A percentile compares a stretch with the other conserved stretches of the same genome.
Conservation (phyloP, 2,888 invertebrate genomes). For the Cerceris ruficornis region DNA sequence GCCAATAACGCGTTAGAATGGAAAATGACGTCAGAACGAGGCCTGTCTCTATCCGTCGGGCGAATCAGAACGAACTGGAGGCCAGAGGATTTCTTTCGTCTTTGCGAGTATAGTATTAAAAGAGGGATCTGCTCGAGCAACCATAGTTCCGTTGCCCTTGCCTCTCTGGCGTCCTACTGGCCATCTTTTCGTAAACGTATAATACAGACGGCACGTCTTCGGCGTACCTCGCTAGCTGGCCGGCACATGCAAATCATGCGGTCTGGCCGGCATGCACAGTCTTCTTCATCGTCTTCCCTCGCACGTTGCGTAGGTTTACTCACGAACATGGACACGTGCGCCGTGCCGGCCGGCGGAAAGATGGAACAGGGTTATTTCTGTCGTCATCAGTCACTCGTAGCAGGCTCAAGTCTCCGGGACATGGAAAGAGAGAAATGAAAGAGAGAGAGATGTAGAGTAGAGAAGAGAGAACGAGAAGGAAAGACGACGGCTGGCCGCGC, state of each 20-base stretch:
- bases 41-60: too few species aligned
- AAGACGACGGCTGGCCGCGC: slow-evolving; percentile 30
- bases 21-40: too few species aligned
- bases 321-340: slow-evolving; percentile 71
- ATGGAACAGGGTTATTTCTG: slow-evolving; percentile 76
- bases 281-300: slow-evolving; percentile 20
- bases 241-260: slow-evolving; percentile 27
- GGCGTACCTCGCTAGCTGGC: neutral
- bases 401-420: slow-evolving; percentile 56
- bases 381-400: slow-evolving; percentile 79
- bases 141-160: neutral
- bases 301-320: slow-evolving; percentile 64
- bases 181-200: too few species aligned
- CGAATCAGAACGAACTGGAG: too few species aligned
- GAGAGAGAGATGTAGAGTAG: slow-evolving; percentile 18
- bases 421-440: slow-evolving; percentile 24
- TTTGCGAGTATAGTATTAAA: too few species aligned
- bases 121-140: too few species aligned
- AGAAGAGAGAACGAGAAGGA: slow-evolving; percentile 26
- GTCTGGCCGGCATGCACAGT: slow-evolving; percentile 10
- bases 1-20: too few species aligned
- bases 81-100: too few species aligned
- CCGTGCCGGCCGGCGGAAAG: slow-evolving; percentile 62
- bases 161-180: too few species aligned
- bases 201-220: neutral